Evolutionary conservation across 2,113 vertebrate species (phyloP).

Genomic region (Acrocephalus kingi): DNA sequence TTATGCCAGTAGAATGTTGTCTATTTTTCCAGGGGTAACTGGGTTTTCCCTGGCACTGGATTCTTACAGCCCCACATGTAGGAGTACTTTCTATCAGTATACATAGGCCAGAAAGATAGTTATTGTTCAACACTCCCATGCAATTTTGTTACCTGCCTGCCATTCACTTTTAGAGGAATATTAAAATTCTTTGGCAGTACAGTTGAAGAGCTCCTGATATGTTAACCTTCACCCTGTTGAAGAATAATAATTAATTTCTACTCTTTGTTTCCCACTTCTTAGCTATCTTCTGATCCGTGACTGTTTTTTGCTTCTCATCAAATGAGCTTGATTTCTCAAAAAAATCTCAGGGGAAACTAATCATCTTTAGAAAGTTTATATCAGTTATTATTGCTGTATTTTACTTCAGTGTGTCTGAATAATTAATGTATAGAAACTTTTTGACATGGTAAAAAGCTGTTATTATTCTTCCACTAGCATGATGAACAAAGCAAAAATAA

Average conservation of each 20-base stretch:
- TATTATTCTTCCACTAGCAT: not conserved
- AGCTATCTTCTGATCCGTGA: not conserved
- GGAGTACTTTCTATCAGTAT: not conserved
- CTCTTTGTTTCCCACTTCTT: constrained; percentile 8
- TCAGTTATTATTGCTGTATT: not conserved
- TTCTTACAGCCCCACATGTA: not conserved
- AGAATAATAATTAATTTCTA: constrained; percentile 14
- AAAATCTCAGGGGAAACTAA: not conserved
- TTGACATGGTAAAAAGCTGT: not conserved
- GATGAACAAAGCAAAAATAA: not conserved
- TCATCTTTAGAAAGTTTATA: not conserved
- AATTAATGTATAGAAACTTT: not conserved
- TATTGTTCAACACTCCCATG: not conserved
- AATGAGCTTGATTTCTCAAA: not conserved
- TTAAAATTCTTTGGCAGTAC: not conserved
- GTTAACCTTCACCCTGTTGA: not conserved
- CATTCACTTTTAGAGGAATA: not conserved
- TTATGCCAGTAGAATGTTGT: not conserved
- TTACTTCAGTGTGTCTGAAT: not conserved
- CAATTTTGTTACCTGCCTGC: not conserved
- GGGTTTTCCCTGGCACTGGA: not conserved
- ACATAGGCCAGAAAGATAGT: not conserved
- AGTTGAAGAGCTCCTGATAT: not conserved
- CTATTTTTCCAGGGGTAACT: not conserved
- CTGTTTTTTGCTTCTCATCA: not conserved